phyloP scores from a whole-genome alignment of 1,140 invertebrate species.

The Sinella curviseta region DNA sequence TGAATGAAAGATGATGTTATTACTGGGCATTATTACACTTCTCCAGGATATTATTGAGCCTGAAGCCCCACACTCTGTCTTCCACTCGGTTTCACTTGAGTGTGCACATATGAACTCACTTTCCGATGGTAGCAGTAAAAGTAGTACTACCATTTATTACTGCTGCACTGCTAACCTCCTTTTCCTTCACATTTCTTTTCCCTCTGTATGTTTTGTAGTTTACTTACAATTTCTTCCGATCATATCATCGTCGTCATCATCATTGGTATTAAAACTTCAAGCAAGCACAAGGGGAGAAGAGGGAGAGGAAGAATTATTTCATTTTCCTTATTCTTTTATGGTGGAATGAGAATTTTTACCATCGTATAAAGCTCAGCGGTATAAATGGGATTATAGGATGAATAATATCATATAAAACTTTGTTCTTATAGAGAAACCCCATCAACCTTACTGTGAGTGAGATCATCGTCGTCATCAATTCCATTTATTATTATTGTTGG shows the following conservation, averaged over 20 bases:
- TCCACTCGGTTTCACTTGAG: conserved; percentile 8
- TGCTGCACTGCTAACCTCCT: background rate
- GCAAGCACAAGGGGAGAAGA: too few relatives aligned
- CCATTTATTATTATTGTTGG: too few relatives aligned
- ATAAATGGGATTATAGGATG: conserved; percentile 18
- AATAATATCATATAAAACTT: background rate
- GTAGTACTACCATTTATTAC: background rate
- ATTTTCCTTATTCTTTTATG: background rate
- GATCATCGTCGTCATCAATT: background rate
- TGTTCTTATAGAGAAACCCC: background rate
- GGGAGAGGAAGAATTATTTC: background rate
- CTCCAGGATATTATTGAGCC: conserved; percentile 14
- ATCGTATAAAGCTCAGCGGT: background rate
- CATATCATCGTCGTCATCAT: background rate
- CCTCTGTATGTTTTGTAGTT: background rate
- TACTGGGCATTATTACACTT: conserved; percentile 20
- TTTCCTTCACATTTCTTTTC: background rate
- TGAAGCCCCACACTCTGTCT: background rate
- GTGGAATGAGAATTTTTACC: background rate
- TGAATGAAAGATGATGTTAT: background rate
- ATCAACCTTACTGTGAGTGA: background rate
- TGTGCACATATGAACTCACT: background rate
- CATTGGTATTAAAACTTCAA: too few relatives aligned
- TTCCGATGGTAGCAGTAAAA: background rate
- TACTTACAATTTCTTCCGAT: background rate